Conservation (phyloP, 1,140 invertebrate species). For the Pogonognathellus flavescens region DNA sequence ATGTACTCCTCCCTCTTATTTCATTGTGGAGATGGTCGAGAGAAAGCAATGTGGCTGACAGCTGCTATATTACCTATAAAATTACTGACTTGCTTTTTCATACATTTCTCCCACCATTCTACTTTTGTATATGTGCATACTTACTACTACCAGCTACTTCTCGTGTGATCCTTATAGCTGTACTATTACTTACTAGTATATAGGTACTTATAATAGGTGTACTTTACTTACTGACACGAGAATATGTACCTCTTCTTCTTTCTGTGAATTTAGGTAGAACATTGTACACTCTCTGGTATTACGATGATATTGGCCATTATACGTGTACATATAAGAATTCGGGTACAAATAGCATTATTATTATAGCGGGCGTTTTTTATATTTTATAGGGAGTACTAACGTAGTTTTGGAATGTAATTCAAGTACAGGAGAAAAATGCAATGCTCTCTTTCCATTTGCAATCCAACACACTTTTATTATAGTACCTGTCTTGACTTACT, state of each 20-base stretch:
- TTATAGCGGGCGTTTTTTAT: no score
- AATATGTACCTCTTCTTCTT: no score
- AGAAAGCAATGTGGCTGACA: conserved; percentile 41
- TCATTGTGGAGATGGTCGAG: conserved; percentile 40
- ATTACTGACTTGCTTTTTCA: conserved; percentile 35
- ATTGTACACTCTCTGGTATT: background rate
- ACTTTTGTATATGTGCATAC: background rate
- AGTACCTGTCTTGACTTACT: conserved; percentile 44
- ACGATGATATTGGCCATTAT: background rate
- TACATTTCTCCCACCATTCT: background rate
- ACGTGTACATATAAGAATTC: no score
- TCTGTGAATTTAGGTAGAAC: no score
- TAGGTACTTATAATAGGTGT: no score
- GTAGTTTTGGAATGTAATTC: background rate
- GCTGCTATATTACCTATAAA: conserved; percentile 49
- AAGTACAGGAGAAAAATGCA: conserved; percentile 18
- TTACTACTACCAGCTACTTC: background rate
- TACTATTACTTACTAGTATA: background rate
- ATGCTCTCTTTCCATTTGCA: conserved; percentile 12
- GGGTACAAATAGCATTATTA: no score
- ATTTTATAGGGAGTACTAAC: no score
- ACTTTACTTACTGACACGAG: no score
- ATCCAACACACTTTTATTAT: conserved; percentile 20
- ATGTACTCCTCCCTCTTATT: conserved; percentile 48
- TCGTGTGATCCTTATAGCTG: background rate